Base-by-base conservation (phyloP, 2,113 vertebrate species). In the Nothobranchius kuhntae region DNA sequence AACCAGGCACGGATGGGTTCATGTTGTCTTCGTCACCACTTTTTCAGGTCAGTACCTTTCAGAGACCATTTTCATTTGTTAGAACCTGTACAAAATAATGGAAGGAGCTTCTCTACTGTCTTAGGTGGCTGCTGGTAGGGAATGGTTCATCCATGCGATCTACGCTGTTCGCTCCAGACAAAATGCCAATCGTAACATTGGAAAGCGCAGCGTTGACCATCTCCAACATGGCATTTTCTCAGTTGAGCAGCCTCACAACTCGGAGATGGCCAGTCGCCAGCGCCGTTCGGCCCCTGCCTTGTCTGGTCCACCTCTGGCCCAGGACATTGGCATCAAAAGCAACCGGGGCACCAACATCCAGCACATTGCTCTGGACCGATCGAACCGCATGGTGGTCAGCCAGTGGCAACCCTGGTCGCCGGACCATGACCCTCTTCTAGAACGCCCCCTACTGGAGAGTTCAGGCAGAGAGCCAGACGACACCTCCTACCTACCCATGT, bases 111-210 rank as follows among this genome's bases (percentile, higher is more conserved):
- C 5, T 47, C 48, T 57, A 62, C 5, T 47, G 50, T 74, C 83
- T 9, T 71, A 94, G 91, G 91, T 91, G 74, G 84, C 91, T 81
- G 89, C 90, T 40, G 93, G 92, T 47, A 63, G 76, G 42, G 89
- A 94, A 57, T 93, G 92, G 91, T 93, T 90, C 86, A 90, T 89
- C 78, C 91, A 93, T 61, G 78, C 87, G 4, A 89, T 94, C 72
- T 93, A 93, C 65, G 91, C 69, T 0, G 86, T 93, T 45, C 68
- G 55, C 64, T 91, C 89, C 12, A 84, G 78, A 72, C 88, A 91
- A 40, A 93, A 89, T 2, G 79, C 89, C 15, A 86, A 78, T 70
- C 81, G 87, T 53, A 83, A 87, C 62, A 91, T 92, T 0, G 85
- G 91, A 54, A 93, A 93, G 71, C 88, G 91, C 46, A 92, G 93